A percentile compares a stretch with the other conserved stretches of the same genome.
These are phyloP conservation scores for Lepidothrix coronata DNA, from an alignment of 2,113 vertebrate species.

Conservation along the genomic window DNA sequence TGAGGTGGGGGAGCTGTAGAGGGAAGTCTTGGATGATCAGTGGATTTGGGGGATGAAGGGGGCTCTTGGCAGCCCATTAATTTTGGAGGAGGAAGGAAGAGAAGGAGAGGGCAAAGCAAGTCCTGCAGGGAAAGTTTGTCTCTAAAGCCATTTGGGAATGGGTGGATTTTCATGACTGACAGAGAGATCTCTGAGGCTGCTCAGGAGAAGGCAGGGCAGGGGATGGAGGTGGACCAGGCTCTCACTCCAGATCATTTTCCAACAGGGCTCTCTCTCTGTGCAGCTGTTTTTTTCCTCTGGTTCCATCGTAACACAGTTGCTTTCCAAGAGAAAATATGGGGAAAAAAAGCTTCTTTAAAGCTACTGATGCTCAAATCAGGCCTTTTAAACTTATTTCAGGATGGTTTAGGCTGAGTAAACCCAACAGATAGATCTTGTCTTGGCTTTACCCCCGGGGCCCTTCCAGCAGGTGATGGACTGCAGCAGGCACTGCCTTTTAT, in stretches of 20 bases:
- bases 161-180: not conserved
- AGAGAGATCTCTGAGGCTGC: not conserved
- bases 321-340: not conserved
- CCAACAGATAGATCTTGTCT: constrained; percentile 1
- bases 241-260: not conserved
- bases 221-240: rapidly evolving
- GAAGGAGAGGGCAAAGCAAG: not conserved
- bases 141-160: not conserved
- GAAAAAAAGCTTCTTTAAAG: not conserved
- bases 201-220: not conserved
- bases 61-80: not conserved
- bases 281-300: not conserved
- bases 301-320: not conserved
- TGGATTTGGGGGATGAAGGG: not conserved
- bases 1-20: not conserved
- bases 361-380: not conserved
- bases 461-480: not conserved
- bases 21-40: not conserved
- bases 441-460: not conserved
- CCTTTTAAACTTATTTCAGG: not conserved
- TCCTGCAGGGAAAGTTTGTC: not conserved
- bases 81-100: not conserved
- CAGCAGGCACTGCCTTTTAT: not conserved
- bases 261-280: rapidly evolving
- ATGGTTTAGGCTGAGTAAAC: not conserved